Percentiles rank a stretch among this genome's conserved stretches.
These are phyloP conservation scores for Odontophorus gujanensis DNA, from an alignment of 2,113 vertebrate genomes.

Conservation along the genomic window DNA sequence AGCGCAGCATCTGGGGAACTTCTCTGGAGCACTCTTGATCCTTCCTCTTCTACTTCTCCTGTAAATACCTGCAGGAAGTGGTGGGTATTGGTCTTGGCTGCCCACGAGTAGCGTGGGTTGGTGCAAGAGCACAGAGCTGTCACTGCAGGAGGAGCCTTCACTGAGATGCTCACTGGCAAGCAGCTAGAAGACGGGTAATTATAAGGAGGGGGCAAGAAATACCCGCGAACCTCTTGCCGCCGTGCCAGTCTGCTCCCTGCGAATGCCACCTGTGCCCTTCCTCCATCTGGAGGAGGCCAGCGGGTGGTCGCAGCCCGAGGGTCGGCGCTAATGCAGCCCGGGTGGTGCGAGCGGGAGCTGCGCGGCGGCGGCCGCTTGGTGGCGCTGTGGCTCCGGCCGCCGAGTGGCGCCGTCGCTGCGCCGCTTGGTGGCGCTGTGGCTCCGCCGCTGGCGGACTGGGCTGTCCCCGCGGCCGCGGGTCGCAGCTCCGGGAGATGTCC, in stretches of 20 bases:
- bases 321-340: too few relatives aligned
- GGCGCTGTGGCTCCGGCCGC: neutral
- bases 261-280: accelerated
- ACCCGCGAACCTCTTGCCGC: too few relatives aligned
- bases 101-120: accelerated
- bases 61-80: accelerated
- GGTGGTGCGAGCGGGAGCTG: neutral
- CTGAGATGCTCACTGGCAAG: accelerated
- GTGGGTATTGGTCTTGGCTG: too few relatives aligned
- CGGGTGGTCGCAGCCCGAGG: accelerated
- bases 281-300: accelerated
- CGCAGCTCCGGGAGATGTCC: too few relatives aligned
- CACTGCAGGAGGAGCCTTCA: too few relatives aligned
- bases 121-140: accelerated
- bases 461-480: neutral
- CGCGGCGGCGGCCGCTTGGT: neutral
- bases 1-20: neutral
- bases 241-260: accelerated
- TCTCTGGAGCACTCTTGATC: neutral
- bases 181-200: too few relatives aligned
- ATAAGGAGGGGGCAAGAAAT: neutral
- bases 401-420: neutral
- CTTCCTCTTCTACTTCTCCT: neutral
- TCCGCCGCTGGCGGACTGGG: neutral
- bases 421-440: neutral